These are phyloP conservation scores for Takifugu ocellatus DNA, from an alignment of 2,797 vertebrate species.

Conservation along the genomic window DNA sequence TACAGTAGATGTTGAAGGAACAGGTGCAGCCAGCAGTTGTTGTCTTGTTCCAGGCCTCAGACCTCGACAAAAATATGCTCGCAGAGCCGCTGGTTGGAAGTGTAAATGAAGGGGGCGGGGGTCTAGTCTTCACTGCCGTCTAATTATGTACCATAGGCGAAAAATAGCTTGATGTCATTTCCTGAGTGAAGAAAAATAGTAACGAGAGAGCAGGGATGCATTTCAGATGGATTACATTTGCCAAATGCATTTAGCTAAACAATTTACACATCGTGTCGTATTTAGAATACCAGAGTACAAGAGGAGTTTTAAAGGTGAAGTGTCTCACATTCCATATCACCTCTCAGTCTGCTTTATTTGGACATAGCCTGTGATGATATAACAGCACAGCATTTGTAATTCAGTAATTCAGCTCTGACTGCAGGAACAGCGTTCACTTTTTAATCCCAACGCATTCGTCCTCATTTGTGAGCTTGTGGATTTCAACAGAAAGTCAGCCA, in stretches of 20 bases:
- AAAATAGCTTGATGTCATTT: conserved; percentile 70
- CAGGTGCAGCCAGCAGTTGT: conserved; percentile 74
- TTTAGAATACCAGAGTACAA: conserved; percentile 31
- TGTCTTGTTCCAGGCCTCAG: conserved; percentile 46
- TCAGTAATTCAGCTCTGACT: neutral
- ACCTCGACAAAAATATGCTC: conserved; percentile 72
- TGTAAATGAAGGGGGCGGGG: conserved; percentile 72
- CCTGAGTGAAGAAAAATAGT: conserved; percentile 52
- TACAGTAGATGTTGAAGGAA: conserved; percentile 50
- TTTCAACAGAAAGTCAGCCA: too few relatives aligned
- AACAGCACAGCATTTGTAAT: neutral
- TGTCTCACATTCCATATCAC: conserved; percentile 10
- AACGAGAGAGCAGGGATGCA: conserved; percentile 37
- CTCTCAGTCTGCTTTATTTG: conserved; percentile 4
- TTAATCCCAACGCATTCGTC: too few relatives aligned
- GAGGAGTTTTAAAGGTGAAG: conserved; percentile 18
- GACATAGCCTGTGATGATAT: conserved; percentile 4
- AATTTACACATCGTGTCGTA: conserved; percentile 47
- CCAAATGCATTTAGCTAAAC: conserved; percentile 47
- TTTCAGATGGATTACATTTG: conserved; percentile 61
- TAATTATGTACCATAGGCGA: conserved; percentile 66
- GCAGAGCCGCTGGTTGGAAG: conserved; percentile 66
- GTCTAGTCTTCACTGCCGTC: conserved; percentile 60
- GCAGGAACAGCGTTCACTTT: too few relatives aligned
- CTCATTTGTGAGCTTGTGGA: too few relatives aligned